Percentiles rank a stretch among this genome's conserved stretches.
Evolutionary conservation across 92 coral and sea anemone species (phyloP).

Genomic region (Siderastrea siderea): DNA sequence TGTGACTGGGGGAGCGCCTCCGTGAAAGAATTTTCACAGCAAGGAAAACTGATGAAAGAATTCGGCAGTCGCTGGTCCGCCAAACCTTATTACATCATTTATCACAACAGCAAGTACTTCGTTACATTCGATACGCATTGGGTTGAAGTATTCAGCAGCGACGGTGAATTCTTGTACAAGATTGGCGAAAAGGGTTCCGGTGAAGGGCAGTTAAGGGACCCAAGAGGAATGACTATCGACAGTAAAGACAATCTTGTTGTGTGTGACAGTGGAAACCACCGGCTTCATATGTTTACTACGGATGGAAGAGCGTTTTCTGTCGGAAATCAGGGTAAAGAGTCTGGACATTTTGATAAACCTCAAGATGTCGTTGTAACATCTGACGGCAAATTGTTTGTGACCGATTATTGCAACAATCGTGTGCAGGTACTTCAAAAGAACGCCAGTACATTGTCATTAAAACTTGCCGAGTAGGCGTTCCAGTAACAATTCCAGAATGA

Average conservation of each 20-base stretch:
- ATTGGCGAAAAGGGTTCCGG: constrained; percentile 59
- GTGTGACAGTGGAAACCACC: constrained; percentile 89
- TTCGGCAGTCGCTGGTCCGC: constrained; percentile 68
- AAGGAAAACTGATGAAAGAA: constrained; percentile 65
- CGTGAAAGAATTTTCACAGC: constrained; percentile 77
- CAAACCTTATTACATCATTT: constrained; percentile 78
- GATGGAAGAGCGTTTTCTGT: constrained; percentile 77
- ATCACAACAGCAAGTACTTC: constrained; percentile 75
- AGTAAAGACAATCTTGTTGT: constrained; percentile 70
- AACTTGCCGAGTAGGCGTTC: neutral
- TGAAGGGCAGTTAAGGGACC: constrained; percentile 78
- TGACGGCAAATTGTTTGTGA: constrained; percentile 76
- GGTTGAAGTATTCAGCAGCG: constrained; percentile 72
- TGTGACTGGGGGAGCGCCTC: constrained; percentile 85
- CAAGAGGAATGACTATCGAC: constrained; percentile 82
- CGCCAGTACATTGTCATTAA: neutral
- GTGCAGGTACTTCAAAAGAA: constrained; percentile 65
- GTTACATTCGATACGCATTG: constrained; percentile 77
- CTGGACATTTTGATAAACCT: constrained; percentile 82
- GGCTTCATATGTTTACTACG: constrained; percentile 76
- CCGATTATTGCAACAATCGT: constrained; percentile 79
- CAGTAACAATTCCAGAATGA: no score
- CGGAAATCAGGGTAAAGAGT: constrained; percentile 75
- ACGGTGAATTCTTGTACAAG: constrained; percentile 74
- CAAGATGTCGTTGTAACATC: constrained; percentile 69